Percentiles rank a stretch among this genome's conserved stretches.
Evolutionary conservation across 2,797 vertebrate genomes (phyloP).

Genomic region (Bradypodion ventrale): DNA sequence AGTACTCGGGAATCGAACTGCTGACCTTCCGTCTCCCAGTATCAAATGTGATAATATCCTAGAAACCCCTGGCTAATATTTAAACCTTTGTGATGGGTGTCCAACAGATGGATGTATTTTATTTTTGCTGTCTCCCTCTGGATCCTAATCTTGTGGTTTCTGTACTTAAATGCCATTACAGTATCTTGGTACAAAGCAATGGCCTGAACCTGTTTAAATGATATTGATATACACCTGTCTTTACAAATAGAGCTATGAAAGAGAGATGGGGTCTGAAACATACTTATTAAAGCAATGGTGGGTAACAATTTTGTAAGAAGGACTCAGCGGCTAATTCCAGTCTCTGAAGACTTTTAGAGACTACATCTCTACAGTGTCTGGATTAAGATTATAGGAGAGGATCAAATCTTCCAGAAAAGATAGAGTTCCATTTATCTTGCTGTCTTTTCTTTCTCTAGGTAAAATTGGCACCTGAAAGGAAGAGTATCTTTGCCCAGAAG

Average conservation of each 20-base stretch:
- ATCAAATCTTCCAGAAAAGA: background rate
- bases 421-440: conserved; percentile 8
- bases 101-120: too few species aligned
- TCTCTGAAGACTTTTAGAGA: background rate
- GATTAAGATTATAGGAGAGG: too few species aligned
- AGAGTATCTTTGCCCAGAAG: conserved; percentile 94
- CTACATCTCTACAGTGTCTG: too few species aligned
- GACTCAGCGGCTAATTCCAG: background rate
- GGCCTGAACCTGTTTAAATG: background rate
- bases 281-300: background rate
- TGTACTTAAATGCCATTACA: background rate
- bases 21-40: too few species aligned
- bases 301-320: background rate
- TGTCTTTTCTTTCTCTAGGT: conserved; percentile 60
- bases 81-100: too few species aligned
- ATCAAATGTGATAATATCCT: too few species aligned
- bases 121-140: too few species aligned
- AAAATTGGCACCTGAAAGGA: conserved; percentile 74
- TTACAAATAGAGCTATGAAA: background rate
- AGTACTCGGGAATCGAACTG: too few species aligned
- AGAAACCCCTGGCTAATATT: too few species aligned
- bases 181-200: background rate
- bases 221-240: background rate
- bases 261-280: background rate
- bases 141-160: too few species aligned